These are phyloP conservation scores for Aromia moschata DNA, from an alignment of 2,888 invertebrate genomes.

Conservation along the genomic window DNA sequence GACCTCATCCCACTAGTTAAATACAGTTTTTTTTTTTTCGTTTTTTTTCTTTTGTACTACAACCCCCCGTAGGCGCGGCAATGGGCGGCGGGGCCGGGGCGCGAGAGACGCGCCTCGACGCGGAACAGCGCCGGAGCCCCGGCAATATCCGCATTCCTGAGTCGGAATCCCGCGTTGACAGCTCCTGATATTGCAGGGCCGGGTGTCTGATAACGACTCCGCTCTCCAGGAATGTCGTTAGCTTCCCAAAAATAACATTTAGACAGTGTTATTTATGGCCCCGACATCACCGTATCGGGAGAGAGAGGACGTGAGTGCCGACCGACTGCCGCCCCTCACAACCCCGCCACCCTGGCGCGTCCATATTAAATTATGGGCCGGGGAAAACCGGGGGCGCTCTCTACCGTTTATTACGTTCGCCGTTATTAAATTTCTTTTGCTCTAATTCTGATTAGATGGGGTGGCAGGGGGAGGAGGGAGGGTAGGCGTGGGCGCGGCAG, in stretches of 20 bases:
- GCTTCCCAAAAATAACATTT: slow-evolving; percentile 64
- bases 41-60: no score
- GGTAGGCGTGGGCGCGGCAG: not conserved
- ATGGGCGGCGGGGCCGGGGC: slow-evolving; percentile 32
- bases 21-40: no score
- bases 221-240: slow-evolving; percentile 64
- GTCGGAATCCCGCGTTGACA: slow-evolving; percentile 54
- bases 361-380: slow-evolving; percentile 55
- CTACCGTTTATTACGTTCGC: slow-evolving; percentile 51
- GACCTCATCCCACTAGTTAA: no score
- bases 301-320: slow-evolving; percentile 26
- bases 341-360: no score
- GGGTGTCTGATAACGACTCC: slow-evolving; percentile 60
- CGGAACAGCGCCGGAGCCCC: slow-evolving; percentile 45
- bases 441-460: slow-evolving; percentile 18
- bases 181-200: slow-evolving; percentile 56
- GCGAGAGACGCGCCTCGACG: slow-evolving; percentile 36
- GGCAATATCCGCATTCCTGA: slow-evolving; percentile 63
- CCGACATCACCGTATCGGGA: slow-evolving; percentile 52
- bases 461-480: no score
- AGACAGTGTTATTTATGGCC: slow-evolving; percentile 63
- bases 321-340: slow-evolving; percentile 27
- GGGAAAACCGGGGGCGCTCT: slow-evolving; percentile 51
- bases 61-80: slow-evolving; percentile 13
- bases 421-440: slow-evolving; percentile 26